Evolutionary conservation across 2,888 invertebrate genomes (phyloP), one percentile per base, ranked within the genome.

Genomic region (Perithous albicinctus): DNA sequence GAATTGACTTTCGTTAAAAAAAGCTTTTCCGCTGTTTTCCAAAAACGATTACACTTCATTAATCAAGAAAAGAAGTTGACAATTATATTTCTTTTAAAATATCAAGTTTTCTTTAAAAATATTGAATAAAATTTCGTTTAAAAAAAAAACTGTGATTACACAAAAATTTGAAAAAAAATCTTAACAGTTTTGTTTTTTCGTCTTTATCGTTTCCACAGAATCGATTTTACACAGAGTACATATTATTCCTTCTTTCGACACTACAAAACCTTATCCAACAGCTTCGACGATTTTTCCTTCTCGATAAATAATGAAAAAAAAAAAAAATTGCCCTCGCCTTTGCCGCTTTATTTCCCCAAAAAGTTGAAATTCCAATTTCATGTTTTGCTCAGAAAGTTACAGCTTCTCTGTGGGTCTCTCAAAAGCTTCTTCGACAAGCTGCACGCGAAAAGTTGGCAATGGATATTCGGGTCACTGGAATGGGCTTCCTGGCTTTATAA

Each of bases 401-500:
- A n/a, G 23, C 48, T 46, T 3, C 29, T 46, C 2, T 18, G 32
- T 12, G 1, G 4, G 8, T 26, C 15, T 15, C 5, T 12, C 43
- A 1, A 18, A 8, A 32, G 59, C 35, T 35, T 61, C 18, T 35
- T 18, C 35, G n/a, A n/a, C 7, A 20, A 23, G 51, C 2, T n/a
- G 54, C 15, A 6, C n/a, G 29, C 2, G 38, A 20, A 56, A 56
- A 56, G 38, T 56, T 54, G 56, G 54, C 56, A 26, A 70, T 41
- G 70, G 56, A 70, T n/a, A n/a, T 70, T 29, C 70, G 70, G 70
- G 70, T 70, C 70, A 43, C 29, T 8, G 66, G 70, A 26, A 63
- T 41, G 63, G 23, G 63, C 12, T 10, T 2, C 26, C 23, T 20
- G 35, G 54, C n/a, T 23, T 4, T n/a, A n/a, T n/a, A 15, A 7